These are phyloP conservation scores for Hanleya hanleyi DNA, from an alignment of 2,888 invertebrate genomes.

Conservation along the genomic window DNA sequence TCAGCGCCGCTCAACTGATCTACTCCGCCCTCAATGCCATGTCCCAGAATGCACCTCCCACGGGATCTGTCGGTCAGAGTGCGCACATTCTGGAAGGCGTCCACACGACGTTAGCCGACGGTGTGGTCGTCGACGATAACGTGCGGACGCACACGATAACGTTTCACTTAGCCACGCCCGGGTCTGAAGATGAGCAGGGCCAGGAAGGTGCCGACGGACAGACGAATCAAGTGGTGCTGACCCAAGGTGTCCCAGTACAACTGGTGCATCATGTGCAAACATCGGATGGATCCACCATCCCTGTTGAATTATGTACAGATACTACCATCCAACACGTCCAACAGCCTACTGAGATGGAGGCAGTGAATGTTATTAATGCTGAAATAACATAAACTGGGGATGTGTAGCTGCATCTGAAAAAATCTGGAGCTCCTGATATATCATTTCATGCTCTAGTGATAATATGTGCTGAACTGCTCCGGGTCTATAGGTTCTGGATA, in stretches of 20 bases:
- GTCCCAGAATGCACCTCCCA: slow-evolving; percentile 41
- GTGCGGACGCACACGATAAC: slow-evolving; percentile 58
- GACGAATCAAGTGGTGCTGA: not conserved
- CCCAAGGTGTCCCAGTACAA: not conserved
- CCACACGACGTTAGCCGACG: slow-evolving; percentile 33
- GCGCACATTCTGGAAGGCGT: slow-evolving; percentile 39
- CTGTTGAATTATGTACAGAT: too few relatives aligned
- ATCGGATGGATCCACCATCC: too few relatives aligned
- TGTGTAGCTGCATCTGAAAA: too few relatives aligned
- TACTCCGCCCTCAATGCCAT: slow-evolving; percentile 60
- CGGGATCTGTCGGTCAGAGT: slow-evolving; percentile 30
- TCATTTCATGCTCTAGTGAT: too few relatives aligned
- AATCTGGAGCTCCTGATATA: too few relatives aligned
- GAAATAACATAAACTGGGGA: too few relatives aligned
- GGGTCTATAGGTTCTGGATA: too few relatives aligned
- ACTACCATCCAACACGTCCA: too few relatives aligned
- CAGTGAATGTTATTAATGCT: too few relatives aligned
- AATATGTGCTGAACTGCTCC: too few relatives aligned
- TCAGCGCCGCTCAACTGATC: slow-evolving; percentile 57
- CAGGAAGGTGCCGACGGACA: not conserved
- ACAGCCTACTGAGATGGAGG: too few relatives aligned
- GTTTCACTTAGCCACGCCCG: slow-evolving; percentile 48
- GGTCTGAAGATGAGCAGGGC: slow-evolving; percentile 10
- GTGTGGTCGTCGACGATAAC: slow-evolving; percentile 38
- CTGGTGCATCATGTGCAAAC: too few relatives aligned